Evolutionary conservation across 2,113 vertebrate genomes (phyloP).

Genomic region (Nematolebias whitei): DNA sequence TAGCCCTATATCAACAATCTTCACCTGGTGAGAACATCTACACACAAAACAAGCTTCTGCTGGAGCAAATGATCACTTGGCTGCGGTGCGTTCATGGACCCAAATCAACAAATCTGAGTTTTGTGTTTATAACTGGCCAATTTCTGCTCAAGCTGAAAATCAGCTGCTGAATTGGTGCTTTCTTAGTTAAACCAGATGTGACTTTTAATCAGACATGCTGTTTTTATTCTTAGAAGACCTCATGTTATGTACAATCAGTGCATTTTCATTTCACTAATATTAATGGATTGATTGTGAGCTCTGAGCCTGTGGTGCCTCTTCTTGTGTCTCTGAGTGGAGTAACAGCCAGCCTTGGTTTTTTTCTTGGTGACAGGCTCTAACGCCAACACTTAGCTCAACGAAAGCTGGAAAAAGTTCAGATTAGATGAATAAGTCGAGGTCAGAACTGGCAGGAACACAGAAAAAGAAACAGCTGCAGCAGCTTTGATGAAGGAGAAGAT

Average conservation of each 20-base stretch:
- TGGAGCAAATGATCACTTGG: no score
- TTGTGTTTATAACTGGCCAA: no score
- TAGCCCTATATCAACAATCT: no score
- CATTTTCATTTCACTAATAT: constrained; percentile 22
- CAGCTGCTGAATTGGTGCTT: no score
- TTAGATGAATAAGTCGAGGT: constrained; percentile 34
- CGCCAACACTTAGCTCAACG: constrained; percentile 49
- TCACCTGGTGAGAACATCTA: no score
- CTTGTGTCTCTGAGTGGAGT: constrained; percentile 43
- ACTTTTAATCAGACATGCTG: background rate
- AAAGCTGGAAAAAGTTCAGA: constrained; percentile 27
- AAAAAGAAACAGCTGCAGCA: constrained; percentile 24
- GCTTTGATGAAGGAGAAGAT: constrained; percentile 12
- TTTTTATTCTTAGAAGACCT: constrained; percentile 21
- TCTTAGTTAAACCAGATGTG: no score
- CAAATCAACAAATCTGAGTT: no score
- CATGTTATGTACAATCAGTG: background rate
- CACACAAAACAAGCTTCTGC: no score
- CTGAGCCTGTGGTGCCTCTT: constrained; percentile 35
- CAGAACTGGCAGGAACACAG: constrained; percentile 43
- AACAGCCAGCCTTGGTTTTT: constrained; percentile 34
- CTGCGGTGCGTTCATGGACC: no score
- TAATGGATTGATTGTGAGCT: constrained; percentile 59
- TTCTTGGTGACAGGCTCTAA: constrained; percentile 46
- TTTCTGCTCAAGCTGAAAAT: no score